These are phyloP conservation scores for Oriolus oriolus DNA, from an alignment of 2,113 vertebrate genomes.

Conservation along the genomic window DNA sequence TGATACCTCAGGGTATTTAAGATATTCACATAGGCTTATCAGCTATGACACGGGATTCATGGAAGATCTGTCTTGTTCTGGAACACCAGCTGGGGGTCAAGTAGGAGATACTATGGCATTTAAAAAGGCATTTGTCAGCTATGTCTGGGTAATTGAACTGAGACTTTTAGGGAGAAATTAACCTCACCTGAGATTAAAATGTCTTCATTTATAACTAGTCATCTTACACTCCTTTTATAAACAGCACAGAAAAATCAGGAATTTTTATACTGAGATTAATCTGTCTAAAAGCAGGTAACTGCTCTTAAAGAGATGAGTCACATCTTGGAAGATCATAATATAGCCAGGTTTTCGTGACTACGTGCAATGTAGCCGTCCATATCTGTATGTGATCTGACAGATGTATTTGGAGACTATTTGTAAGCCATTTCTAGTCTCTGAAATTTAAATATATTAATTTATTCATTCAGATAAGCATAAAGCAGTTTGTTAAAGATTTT, in stretches of 20 bases:
- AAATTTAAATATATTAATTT: neutral
- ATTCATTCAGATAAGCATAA: neutral
- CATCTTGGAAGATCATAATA: neutral
- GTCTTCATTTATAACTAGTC: neutral
- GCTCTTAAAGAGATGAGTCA: neutral
- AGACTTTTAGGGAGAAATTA: neutral
- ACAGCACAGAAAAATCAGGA: neutral
- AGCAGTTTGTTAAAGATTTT: neutral
- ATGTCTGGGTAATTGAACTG: neutral
- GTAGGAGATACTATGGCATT: neutral
- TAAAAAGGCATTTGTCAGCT: neutral
- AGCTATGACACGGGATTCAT: neutral
- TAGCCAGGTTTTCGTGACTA: neutral
- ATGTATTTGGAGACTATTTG: neutral
- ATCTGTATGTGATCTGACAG: neutral
- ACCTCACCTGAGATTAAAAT: neutral
- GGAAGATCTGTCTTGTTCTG: neutral
- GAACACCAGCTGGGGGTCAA: neutral
- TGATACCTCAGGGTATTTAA: neutral
- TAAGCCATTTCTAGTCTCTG: neutral
- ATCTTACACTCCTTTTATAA: neutral
- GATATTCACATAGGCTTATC: neutral
- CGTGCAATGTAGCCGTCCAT: neutral
- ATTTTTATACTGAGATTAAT: neutral
- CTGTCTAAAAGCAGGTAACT: neutral